A percentile compares a stretch with the other conserved stretches of the same genome.
These are phyloP conservation scores for Anagrus nilaparvatae DNA, from an alignment of 1,140 invertebrate species.

Conservation along the genomic window DNA sequence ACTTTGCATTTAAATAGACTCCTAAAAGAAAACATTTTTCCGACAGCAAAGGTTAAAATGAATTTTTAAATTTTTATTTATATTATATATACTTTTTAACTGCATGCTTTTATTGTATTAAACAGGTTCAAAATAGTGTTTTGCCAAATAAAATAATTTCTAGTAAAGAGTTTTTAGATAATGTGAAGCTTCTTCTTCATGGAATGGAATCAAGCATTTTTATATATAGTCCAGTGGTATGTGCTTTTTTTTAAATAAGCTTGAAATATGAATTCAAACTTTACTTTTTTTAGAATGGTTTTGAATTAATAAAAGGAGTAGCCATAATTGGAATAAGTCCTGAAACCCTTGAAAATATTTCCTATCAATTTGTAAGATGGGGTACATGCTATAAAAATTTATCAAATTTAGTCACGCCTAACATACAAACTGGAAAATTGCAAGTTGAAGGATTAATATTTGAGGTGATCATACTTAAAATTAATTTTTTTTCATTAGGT, in stretches of 20 bases:
- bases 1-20: constrained; percentile 29
- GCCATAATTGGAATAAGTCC: constrained; percentile 24
- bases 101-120: neutral
- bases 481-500: neutral
- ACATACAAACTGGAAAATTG: constrained; percentile 22
- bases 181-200: constrained; percentile 35
- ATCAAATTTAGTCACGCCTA: constrained; percentile 19
- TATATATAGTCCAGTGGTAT: constrained; percentile 23
- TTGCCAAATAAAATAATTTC: constrained; percentile 21
- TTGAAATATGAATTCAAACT: neutral
- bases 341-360: constrained; percentile 25
- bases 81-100: neutral
- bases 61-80: neutral
- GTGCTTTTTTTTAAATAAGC: too few relatives aligned
- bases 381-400: constrained; percentile 34
- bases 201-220: constrained; percentile 44
- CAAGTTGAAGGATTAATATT: constrained; percentile 35
- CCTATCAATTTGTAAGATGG: constrained; percentile 28
- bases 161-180: constrained; percentile 28
- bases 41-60: constrained; percentile 18
- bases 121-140: constrained; percentile 1
- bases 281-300: constrained; percentile 24
- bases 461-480: constrained; percentile 19
- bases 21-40: constrained; percentile 19
- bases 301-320: constrained; percentile 25